Evolutionary conservation across 2,113 vertebrate genomes (phyloP), one percentile per base, ranked within the genome.

Genomic region (Lepisosteus osseus): DNA sequence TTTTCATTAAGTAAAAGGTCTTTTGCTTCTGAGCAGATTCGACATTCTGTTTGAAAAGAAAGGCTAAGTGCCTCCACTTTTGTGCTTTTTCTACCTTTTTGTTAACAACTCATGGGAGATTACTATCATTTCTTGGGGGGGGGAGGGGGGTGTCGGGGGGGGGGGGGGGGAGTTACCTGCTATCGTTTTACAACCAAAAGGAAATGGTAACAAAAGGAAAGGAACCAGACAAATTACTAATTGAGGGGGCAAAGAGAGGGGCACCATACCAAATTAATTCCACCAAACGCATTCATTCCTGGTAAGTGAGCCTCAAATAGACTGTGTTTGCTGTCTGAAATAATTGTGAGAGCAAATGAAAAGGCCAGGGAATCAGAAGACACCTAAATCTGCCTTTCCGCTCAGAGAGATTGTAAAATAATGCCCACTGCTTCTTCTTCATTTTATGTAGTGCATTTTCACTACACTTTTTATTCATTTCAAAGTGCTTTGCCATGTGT

Each of bases 201-300:
- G 88, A 86, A 86, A 86, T 72, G 67, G 68, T 86, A 29, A 84
- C 77, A 80, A 85, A 79, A 90, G 93, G 91, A 92, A 92, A 91
- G 89, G 87, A 91, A 89, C 90, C 86, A 91, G 91, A 90, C 92
- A 93, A 92, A 94, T 89, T 82, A 90, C 87, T 90, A 84, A 92
- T 92, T 79, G 86, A 89, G 87, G 84, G 86, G 85, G 83, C 89
- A 87, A 87, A 92, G 92, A 55, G 85, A 86, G 85, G 68, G 75
- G 76, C 64, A 65, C 62, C 8, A 56, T 71, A 70, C 56, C 29
- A 42, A 77, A 77, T 75, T 69, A 59, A 54, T 47, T 62, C 61
- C 9, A 67, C 59, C 70, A 41, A 8, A 42, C 72, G 41, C 55
- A 71, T 69, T 73, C 72, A 86, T 85, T 80, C 67, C 83, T 65